Base-by-base conservation (phyloP, 2,888 invertebrate species). In the Zhuqinia jingwanae region DNA sequence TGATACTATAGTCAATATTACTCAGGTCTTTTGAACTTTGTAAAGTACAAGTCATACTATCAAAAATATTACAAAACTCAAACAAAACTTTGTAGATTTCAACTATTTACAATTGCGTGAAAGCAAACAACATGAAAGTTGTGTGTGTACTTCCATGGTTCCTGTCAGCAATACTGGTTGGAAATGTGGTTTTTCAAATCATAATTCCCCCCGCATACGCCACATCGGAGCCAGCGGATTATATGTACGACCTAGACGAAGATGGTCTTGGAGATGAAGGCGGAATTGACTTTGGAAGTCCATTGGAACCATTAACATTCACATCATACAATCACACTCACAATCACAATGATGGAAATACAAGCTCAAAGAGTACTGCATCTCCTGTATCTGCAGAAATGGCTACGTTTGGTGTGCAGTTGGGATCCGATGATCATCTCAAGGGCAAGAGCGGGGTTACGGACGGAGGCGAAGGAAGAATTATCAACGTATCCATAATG, bases 221-320 rank as follows among this genome's bases (percentile, higher is more conserved):
- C 1, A 60, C 1, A 3, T 22, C 65, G 3, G 65, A 65, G 36
- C 17, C 42, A 20, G 36, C 65, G 13, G 65, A 65, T 22, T 65
- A 65, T 20, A 42, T 42, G 65, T 65, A 65, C 17, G 65, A 65
- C 22, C 42, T 65, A 20, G 65, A 65, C 20, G 65, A 65, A 42
- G 65, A 65, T n/a, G 42, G 42, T 1, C 2, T 65, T 1, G 42
- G 36, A 20, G 30, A 17, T 17, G 36, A 65, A n/a, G n/a, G 8
- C 17, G 65, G 65, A 15, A 65, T 65, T 36, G 65, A 65, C 15
- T 65, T 65, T 65, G 65, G 65, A 1, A 65, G 65, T 20, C 65
- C 65, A 5, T 65, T 36, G n/a, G 65, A 65, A 13, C 65, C 65
- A 30, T 17, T 65, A 17, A 30, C 20, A 1, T 65, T 42, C 42